phyloP scores from a whole-genome alignment of 1,140 invertebrate genomes.

The Macrosteles quadrilineatus region DNA sequence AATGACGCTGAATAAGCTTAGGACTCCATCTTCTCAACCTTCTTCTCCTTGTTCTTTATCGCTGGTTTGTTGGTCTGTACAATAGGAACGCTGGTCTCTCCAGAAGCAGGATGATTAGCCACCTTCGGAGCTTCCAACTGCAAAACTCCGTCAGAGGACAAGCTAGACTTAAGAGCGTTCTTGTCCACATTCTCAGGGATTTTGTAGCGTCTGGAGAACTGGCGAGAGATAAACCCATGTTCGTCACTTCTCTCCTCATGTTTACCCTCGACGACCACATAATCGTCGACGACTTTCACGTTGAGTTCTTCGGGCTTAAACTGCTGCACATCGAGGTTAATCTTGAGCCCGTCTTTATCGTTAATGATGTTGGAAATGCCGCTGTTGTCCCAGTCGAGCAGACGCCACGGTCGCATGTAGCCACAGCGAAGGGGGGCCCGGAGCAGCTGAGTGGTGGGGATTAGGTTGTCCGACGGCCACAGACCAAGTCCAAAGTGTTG shows the following conservation, averaged over 20 bases:
- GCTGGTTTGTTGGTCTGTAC: conserved; percentile 33
- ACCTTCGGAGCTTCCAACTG: conserved; percentile 60
- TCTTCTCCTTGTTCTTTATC: conserved; percentile 23
- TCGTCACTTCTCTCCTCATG: conserved; percentile 67
- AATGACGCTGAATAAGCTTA: neutral
- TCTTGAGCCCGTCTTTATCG: conserved; percentile 46
- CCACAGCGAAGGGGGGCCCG: conserved; percentile 5
- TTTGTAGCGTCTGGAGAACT: conserved; percentile 64
- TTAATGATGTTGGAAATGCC: conserved; percentile 32
- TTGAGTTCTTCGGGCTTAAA: conserved; percentile 79
- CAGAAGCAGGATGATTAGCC: conserved; percentile 26
- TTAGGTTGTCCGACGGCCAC: conserved; percentile 42
- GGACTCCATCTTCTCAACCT: conserved; percentile 8
- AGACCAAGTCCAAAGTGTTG: conserved; percentile 47
- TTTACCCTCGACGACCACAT: conserved; percentile 66
- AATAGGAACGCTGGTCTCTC: conserved; percentile 31
- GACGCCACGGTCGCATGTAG: conserved; percentile 35
- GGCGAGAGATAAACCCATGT: conserved; percentile 62
- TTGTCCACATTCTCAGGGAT: conserved; percentile 62
- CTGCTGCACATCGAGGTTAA: conserved; percentile 71
- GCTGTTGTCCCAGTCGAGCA: conserved; percentile 24
- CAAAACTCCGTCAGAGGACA: conserved; percentile 65
- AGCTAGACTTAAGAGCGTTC: conserved; percentile 58
- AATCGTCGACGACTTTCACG: conserved; percentile 68
- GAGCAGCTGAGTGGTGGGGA: conserved; percentile 39